Percentiles rank a stretch among this genome's conserved stretches.
Conservation (phyloP, 2,888 invertebrate genomes). For the Dicranocentrus wangi region DNA sequence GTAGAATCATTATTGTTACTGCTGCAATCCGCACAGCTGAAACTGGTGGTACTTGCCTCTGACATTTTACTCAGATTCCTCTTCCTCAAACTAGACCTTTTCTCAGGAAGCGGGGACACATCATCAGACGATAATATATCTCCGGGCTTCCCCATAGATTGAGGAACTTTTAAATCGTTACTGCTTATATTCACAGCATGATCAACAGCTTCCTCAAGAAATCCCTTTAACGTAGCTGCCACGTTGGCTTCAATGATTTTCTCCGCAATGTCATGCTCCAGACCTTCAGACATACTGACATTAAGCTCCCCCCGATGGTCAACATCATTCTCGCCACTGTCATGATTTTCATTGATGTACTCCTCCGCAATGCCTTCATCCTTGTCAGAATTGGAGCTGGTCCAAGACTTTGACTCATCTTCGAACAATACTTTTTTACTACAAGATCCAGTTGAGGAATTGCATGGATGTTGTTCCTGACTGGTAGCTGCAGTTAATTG, state of each 20-base stretch:
- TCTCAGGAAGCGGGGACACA: slow-evolving; percentile 36
- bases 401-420: slow-evolving; percentile 72
- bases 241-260: slow-evolving; percentile 69
- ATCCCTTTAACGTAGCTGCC: slow-evolving; percentile 63
- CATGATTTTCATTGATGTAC: slow-evolving; percentile 66
- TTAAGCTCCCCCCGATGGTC: not conserved
- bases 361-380: slow-evolving; percentile 73
- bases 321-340: slow-evolving; percentile 63
- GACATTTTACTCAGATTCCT: slow-evolving; percentile 71
- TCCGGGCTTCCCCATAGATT: slow-evolving; percentile 24
- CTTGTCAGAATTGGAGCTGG: slow-evolving; percentile 72
- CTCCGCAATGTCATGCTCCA: slow-evolving; percentile 29
- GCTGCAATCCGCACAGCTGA: slow-evolving; percentile 70
- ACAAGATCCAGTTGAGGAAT: slow-evolving; percentile 50
- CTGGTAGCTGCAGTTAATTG: not conserved
- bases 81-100: slow-evolving; percentile 67
- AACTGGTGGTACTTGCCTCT: slow-evolving; percentile 71
- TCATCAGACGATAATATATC: slow-evolving; percentile 34
- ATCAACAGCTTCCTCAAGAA: slow-evolving; percentile 40
- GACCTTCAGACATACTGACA: not conserved
- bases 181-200: not conserved
- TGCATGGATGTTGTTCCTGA: slow-evolving; percentile 37
- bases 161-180: slow-evolving; percentile 24
- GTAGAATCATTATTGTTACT: slow-evolving; percentile 71
- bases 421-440: slow-evolving; percentile 72